Base-by-base conservation (phyloP, 92 coral and sea anemone species). In the Blastomussa wellsi region DNA sequence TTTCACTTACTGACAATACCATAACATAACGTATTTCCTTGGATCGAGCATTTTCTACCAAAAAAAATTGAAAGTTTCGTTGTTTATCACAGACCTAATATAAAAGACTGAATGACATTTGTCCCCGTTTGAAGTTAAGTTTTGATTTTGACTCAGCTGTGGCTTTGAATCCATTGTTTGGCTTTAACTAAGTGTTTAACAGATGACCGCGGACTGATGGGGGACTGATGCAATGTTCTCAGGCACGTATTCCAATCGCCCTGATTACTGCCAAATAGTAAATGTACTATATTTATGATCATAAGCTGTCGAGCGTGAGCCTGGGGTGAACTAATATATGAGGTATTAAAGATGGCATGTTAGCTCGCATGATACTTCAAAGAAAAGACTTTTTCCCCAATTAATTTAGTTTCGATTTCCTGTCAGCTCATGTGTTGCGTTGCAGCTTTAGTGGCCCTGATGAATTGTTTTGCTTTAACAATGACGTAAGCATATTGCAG, bases 131-230 rank as follows among this genome's bases (percentile, higher is more conserved):
- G 5, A 57, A 20, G 28, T 35, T 20, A 24, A 37, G 76, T 38
- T 72, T 36, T 51, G 47, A 72, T 72, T 38, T 72, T 52, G 76
- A 37, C 15, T 72, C 76, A 68, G 73, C 72, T 35, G 41, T 14
- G 73, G 32, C 19, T 68, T 19, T 14, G 24, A 22, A 8, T 15
- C 16, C 22, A 33, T 17, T 31, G n/a, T 29, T 32, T 17, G 31
- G 29, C 22, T 5, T 9, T 14, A 68, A 41, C 9, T 31, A 66
- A 65, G 28, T 28, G 19, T 53, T 17, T 20, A 55, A 0, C 64
- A 55, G 22, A 55, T 55, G 64, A 55, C 8, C 64, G 28, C 20
- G 59, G 22, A 52, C 44, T 39, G n/a, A n/a, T n/a, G n/a, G n/a
- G n/a, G 55, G 55, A 6, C 15, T 49, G 55, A 44, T 44, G 53